Percentiles rank a stretch among this genome's conserved stretches.
Conservation (phyloP, 2,888 invertebrate genomes). For the Gasteruption jaculator region DNA sequence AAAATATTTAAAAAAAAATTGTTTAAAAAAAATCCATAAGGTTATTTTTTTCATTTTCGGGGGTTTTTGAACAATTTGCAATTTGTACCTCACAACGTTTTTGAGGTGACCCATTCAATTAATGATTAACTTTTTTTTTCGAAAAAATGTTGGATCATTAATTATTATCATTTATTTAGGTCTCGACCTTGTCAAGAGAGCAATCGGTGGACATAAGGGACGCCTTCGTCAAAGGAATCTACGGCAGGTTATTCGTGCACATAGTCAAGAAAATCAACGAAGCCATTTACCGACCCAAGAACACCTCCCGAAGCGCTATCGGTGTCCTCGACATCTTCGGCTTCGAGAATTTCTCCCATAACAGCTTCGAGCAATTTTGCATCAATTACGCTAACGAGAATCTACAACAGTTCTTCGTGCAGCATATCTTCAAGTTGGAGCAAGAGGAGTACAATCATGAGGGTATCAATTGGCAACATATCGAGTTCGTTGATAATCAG, state of each 20-base stretch:
- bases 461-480: constrained; percentile 97
- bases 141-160: no score
- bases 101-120: no score
- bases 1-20: no score
- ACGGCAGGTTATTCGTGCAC: constrained; percentile 91
- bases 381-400: constrained; percentile 99
- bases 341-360: constrained; percentile 97
- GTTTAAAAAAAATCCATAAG: no score
- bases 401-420: constrained; percentile 97
- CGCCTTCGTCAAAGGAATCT: constrained; percentile 98
- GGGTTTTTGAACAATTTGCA: no score
- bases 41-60: no score
- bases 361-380: constrained; percentile 99
- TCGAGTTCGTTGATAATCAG: constrained; percentile 98
- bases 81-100: no score
- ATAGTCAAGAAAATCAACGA: constrained; percentile 97
- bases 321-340: constrained; percentile 99
- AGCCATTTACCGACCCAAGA: constrained; percentile 87
- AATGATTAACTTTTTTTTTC: no score
- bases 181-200: constrained; percentile 81
- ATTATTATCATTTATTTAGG: constrained; percentile 34
- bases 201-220: constrained; percentile 97
- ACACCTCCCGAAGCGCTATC: constrained; percentile 80
- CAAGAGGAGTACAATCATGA: constrained; percentile 98
- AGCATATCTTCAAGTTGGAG: constrained; percentile 97